Percentiles rank a stretch among this genome's conserved stretches.
Conservation (phyloP, 2,888 invertebrate species). For the Athalia rosae region DNA sequence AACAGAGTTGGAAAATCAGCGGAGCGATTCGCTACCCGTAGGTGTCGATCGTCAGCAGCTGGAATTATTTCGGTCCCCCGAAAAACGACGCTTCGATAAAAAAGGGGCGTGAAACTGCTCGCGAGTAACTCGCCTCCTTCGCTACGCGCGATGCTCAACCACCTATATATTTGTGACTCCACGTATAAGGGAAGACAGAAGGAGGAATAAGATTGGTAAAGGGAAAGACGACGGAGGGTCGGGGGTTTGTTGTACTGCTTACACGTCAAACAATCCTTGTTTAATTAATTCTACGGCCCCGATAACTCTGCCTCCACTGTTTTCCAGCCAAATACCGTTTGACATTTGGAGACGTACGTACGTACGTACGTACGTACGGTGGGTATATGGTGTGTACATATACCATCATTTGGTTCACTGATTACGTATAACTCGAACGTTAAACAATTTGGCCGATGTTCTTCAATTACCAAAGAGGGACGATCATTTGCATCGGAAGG, state of each 20-base stretch:
- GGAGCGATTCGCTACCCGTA: background rate
- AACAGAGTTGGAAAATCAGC: background rate
- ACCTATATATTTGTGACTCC: slow-evolving; percentile 44
- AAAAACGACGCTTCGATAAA: background rate
- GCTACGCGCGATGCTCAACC: slow-evolving; percentile 17
- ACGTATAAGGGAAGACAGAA: slow-evolving; percentile 34
- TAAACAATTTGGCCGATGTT: slow-evolving; percentile 17
- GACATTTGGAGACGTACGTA: slow-evolving; percentile 19
- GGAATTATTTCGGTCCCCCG: too few species aligned
- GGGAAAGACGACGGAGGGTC: slow-evolving; percentile 42
- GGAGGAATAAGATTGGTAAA: slow-evolving; percentile 45
- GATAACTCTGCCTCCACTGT: slow-evolving; percentile 45
- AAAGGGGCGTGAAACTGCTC: background rate
- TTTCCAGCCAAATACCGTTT: slow-evolving; percentile 45
- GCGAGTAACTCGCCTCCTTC: slow-evolving; percentile 41
- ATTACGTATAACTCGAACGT: slow-evolving; percentile 37
- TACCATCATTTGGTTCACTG: slow-evolving; percentile 36
- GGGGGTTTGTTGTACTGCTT: slow-evolving; percentile 50
- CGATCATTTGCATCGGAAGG: background rate
- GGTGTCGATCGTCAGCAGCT: too few species aligned
- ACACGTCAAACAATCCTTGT: slow-evolving; percentile 55
- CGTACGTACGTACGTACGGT: slow-evolving; percentile 1
- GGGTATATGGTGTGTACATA: slow-evolving; percentile 17
- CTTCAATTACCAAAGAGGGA: background rate
- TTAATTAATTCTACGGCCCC: slow-evolving; percentile 57